Evolutionary conservation across 2,113 vertebrate species (phyloP).

Genomic region (rabbit (Oryctolagus cuniculus)): mOryCun1.1 NC_091452.1:22441001-22441500

Average conservation of each 20-base stretch:
- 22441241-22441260: background rate
- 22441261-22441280: background rate
- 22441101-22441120: background rate
- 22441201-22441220: background rate
- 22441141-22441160: background rate
- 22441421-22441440: background rate
- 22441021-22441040: background rate
- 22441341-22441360: background rate
- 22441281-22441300: background rate
- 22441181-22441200: background rate
- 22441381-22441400: background rate
- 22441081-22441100: background rate
- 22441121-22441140: background rate
- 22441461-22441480: background rate
- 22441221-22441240: background rate
- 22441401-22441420: background rate
- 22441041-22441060: background rate
- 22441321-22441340: background rate
- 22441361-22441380: background rate
- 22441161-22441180: background rate
- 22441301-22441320: background rate
- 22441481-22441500: background rate
- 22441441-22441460: background rate
- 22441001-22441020: background rate
- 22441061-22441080: background rate